phyloP scores from a whole-genome alignment of 2,113 vertebrate genomes.

The Cryptomyrus ogoouensis region DNA sequence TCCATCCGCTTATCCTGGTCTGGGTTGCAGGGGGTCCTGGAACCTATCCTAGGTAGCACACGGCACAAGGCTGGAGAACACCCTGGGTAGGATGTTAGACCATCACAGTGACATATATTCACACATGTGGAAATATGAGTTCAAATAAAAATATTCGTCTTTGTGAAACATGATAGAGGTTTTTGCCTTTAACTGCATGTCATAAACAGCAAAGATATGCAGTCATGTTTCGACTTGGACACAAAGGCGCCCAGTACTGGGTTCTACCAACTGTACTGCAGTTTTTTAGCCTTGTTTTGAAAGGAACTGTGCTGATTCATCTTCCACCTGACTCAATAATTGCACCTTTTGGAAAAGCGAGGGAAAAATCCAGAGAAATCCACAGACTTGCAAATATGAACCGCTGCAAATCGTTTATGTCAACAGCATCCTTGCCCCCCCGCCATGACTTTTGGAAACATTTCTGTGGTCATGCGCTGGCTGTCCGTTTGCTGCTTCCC shows the following conservation, averaged over 20 bases:
- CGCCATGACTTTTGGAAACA: neutral
- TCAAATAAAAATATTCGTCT: neutral
- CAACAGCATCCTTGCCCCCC: neutral
- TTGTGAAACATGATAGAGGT: neutral
- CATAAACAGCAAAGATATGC: neutral
- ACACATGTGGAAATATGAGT: neutral
- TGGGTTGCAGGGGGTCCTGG: neutral
- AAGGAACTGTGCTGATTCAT: neutral
- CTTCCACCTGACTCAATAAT: constrained; percentile 11
- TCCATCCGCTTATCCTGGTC: neutral
- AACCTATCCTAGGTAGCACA: neutral
- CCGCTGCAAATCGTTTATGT: neutral
- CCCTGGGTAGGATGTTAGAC: neutral
- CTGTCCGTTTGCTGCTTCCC: neutral
- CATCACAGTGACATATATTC: neutral
- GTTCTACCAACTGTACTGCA: neutral
- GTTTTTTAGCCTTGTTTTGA: neutral
- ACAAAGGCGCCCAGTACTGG: neutral
- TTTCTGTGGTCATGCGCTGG: neutral
- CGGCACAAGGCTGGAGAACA: neutral
- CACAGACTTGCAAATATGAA: neutral
- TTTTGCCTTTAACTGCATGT: neutral
- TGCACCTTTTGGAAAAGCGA: neutral
- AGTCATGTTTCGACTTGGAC: neutral
- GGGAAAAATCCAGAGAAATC: neutral